A percentile compares a stretch with the other conserved stretches of the same genome.
Conservation (phyloP, 2,797 vertebrate genomes). For the Sebastes steindachneri region DNA sequence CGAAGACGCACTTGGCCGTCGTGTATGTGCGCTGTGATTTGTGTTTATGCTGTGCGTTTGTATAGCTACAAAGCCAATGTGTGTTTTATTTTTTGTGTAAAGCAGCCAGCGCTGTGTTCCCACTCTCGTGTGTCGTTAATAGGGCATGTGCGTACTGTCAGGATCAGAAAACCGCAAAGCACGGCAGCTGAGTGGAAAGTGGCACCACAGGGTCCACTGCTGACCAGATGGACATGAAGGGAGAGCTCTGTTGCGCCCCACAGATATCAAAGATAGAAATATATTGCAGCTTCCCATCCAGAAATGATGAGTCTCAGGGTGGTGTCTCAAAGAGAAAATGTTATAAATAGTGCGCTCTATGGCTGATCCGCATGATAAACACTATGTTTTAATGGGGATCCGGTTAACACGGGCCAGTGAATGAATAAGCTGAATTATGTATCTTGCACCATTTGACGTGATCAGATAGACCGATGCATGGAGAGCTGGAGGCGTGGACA, state of each 20-base stretch:
- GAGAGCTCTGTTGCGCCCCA: conserved; percentile 53
- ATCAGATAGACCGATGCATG: conserved; percentile 52
- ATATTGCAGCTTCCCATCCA: conserved; percentile 47
- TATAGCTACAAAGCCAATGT: not conserved
- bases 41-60: not conserved
- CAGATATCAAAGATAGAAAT: conserved; percentile 72
- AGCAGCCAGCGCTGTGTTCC: conserved; percentile 14
- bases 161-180: conserved; percentile 62
- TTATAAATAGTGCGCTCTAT: conserved; percentile 53
- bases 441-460: conserved; percentile 59
- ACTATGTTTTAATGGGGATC: conserved; percentile 48
- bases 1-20: not conserved
- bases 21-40: not conserved
- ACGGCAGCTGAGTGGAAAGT: conserved; percentile 56
- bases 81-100: conserved; percentile 3
- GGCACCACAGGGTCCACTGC: conserved; percentile 56
- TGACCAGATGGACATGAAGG: conserved; percentile 80
- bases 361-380: conserved; percentile 54
- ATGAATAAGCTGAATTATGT: conserved; percentile 70
- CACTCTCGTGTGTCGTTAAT: conserved; percentile 57
- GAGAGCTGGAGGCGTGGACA: not conserved
- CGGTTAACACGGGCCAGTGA: conserved; percentile 45
- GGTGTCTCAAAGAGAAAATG: conserved; percentile 38
- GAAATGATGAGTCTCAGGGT: conserved; percentile 58
- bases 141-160: conserved; percentile 52